Conservation (phyloP, 2,888 invertebrate genomes). For the Campaea margaritaria region DNA sequence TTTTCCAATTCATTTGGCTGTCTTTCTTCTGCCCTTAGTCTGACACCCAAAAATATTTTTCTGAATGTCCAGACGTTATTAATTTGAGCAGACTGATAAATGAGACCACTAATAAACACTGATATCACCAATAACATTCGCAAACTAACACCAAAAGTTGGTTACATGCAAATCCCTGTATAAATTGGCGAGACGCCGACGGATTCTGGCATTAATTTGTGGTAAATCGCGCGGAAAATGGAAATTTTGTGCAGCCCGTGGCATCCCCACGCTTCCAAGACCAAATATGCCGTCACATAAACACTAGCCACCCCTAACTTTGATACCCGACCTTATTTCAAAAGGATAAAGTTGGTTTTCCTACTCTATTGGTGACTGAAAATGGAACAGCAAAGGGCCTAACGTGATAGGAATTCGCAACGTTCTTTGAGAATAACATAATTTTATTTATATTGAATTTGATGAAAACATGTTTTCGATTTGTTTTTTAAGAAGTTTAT, state of each 20-base stretch:
- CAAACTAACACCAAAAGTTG: constrained; percentile 55
- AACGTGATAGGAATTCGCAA: constrained; percentile 67
- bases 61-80: too few species aligned
- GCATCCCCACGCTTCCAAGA: constrained; percentile 57
- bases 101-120: background rate
- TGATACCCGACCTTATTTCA: constrained; percentile 45
- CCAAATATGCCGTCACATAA: constrained; percentile 41
- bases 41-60: too few species aligned
- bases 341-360: constrained; percentile 42
- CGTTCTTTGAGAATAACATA: constrained; percentile 59
- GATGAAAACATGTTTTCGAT: background rate
- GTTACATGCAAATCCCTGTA: constrained; percentile 77
- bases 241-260: constrained; percentile 83
- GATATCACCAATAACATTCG: constrained; percentile 22
- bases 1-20: too few species aligned
- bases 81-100: too few species aligned
- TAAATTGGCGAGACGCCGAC: constrained; percentile 79
- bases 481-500: too few species aligned
- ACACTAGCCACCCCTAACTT: constrained; percentile 30
- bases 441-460: constrained; percentile 40
- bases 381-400: constrained; percentile 53
- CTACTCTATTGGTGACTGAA: constrained; percentile 24
- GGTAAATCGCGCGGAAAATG: constrained; percentile 83
- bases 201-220: constrained; percentile 82
- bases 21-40: too few species aligned